A percentile compares a stretch with the other conserved stretches of the same genome.
Conservation (phyloP, 2,888 invertebrate genomes). For the Trachelus iudaicus region DNA sequence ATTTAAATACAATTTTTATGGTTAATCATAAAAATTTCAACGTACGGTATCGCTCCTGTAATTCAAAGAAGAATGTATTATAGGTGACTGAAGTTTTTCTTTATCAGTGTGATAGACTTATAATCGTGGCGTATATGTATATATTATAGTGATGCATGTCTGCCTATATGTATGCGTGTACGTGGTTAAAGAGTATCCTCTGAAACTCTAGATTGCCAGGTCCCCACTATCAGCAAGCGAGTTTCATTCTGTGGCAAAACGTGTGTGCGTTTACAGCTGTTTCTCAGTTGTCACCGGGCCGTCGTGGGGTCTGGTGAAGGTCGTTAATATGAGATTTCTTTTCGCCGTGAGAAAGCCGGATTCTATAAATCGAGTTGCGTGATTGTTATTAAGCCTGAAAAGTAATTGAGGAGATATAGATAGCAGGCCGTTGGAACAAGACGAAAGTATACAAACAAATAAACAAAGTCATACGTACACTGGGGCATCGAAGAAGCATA, state of each 20-base stretch:
- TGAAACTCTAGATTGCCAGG: constrained; percentile 9
- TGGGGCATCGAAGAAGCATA: neutral
- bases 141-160: neutral
- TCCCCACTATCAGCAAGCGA: constrained; percentile 21
- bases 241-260: constrained; percentile 36
- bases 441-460: constrained; percentile 7
- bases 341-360: neutral
- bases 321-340: constrained; percentile 4
- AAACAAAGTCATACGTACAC: neutral
- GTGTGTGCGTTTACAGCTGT: constrained; percentile 53
- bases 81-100: neutral
- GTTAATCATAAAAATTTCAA: neutral
- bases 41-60: neutral
- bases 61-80: neutral
- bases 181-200: neutral
- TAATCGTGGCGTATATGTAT: neutral
- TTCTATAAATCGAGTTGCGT: neutral
- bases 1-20: neutral
- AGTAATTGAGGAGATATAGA: neutral
- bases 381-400: neutral
- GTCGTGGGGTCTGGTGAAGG: constrained; percentile 33
- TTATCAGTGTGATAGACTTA: neutral
- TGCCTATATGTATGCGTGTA: neutral
- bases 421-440: neutral
- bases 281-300: constrained; percentile 49